Evolutionary conservation across 2,888 invertebrate species (phyloP).

Genomic region (Pemphredon lugubris): DNA sequence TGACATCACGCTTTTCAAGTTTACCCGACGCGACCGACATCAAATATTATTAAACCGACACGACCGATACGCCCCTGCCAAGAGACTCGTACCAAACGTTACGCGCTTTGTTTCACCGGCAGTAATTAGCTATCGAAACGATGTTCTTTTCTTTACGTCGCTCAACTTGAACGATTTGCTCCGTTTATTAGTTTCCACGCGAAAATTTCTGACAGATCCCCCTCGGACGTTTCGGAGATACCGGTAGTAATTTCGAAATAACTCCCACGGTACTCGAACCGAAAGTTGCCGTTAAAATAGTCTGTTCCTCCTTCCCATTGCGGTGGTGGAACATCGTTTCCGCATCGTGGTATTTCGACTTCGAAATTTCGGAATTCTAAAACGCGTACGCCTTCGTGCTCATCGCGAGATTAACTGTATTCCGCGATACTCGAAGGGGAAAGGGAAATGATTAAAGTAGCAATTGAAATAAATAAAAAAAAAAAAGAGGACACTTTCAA

Average conservation of each 20-base stretch:
- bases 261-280: conserved; percentile 14
- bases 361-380: conserved; percentile 34
- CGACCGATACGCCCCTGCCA: too few relatives aligned
- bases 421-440: conserved; percentile 20
- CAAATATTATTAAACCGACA: conserved; percentile 1
- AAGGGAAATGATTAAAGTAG: too few relatives aligned
- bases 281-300: conserved; percentile 36
- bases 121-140: background rate
- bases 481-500: too few relatives aligned
- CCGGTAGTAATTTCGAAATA: conserved; percentile 31
- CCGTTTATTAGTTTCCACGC: background rate
- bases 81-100: too few relatives aligned
- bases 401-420: conserved; percentile 19
- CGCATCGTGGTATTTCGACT: conserved; percentile 41
- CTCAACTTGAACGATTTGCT: background rate
- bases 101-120: background rate
- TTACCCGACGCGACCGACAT: conserved; percentile 35
- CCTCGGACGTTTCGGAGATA: conserved; percentile 28
- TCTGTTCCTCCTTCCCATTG: background rate
- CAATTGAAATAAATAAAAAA: too few relatives aligned
- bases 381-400: conserved; percentile 39
- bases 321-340: conserved; percentile 10
- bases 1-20: conserved; percentile 57
- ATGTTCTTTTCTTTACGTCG: background rate
- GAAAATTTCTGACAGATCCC: conserved; percentile 2